Evolutionary conservation across 2,888 invertebrate genomes (phyloP), one percentile per base, ranked within the genome.

Genomic region (Ophion ventricosus): DNA sequence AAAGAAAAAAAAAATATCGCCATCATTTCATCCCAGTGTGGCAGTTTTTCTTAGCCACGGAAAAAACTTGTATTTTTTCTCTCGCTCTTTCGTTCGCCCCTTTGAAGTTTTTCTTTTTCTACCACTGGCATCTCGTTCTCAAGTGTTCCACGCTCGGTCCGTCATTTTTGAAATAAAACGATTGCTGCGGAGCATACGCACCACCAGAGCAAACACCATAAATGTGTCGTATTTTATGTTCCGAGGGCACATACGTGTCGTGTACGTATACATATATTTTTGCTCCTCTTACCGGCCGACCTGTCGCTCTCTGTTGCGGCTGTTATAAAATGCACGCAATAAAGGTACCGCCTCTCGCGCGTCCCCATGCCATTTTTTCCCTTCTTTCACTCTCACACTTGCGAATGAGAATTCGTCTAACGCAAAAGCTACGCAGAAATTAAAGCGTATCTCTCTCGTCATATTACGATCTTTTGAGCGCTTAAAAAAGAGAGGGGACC

Each of bases 311-410:
- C 57, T n/a, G n/a, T 72, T 79, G 80, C 69, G 76, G 82, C 82
- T 85, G 76, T 86, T 86, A 83, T 88, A 88, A 88, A 88, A 87
- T 85, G 83, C 85, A 86, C 85, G 87, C 86, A 87, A 88, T 88
- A 88, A 84, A 84, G 84, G 78, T 23, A 75, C 84, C 84, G 79
- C 81, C 74, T 67, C 72, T 79, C 54, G 74, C 82, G 64, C 81
- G 66, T 72, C 26, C 66, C 73, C 25, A 23, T 64, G 7, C 66
- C 69, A 10, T 26, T 69, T 61, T 70, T 61, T 70, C 70, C 35
- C 7, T 35, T 59, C 59, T 75, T 54, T 54, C 67, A 29, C 73
- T 69, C 72, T 74, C 67, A 40, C 64, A 80, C 80, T 75, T 67
- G 69, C 80, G 40, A 54, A 35, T 63, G 73, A 14, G 57, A 75